Percentiles rank a stretch among this genome's conserved stretches.
These are phyloP conservation scores for Rattus rattus DNA, from an alignment of 2,113 vertebrate genomes.

Conservation along the genomic window DNA sequence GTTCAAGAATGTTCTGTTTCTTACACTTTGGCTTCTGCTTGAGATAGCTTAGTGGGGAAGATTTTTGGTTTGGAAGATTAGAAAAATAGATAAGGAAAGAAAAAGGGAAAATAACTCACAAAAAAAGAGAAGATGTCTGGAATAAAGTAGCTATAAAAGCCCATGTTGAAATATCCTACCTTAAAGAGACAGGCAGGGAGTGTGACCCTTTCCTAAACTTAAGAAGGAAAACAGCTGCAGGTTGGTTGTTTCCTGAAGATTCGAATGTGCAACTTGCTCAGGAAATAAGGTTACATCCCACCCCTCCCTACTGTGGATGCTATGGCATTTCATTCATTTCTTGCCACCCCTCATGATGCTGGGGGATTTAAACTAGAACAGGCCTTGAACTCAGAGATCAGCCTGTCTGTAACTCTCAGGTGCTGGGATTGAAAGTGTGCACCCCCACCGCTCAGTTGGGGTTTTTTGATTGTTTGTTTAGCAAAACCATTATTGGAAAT, in stretches of 20 bases:
- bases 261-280: neutral
- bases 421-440: neutral
- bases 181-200: conserved; percentile 16
- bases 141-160: neutral
- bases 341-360: neutral
- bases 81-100: conserved; percentile 48
- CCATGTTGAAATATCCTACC: neutral
- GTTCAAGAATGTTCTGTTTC: neutral
- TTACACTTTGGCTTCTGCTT: neutral
- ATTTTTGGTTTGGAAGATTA: neutral
- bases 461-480: neutral
- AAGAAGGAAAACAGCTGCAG: conserved; percentile 9
- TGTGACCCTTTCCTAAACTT: neutral
- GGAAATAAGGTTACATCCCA: conserved; percentile 18
- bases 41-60: conserved; percentile 2
- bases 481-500: neutral
- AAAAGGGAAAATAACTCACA: conserved; percentile 18
- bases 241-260: neutral
- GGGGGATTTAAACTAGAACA: neutral
- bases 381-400: neutral
- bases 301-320: neutral
- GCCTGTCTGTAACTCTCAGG: neutral
- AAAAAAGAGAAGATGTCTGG: neutral
- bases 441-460: too few species aligned
- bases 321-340: neutral